A percentile compares a stretch with the other conserved stretches of the same genome.
phyloP scores from a whole-genome alignment of 2,113 vertebrate genomes.

The Heliornis fulica region DNA sequence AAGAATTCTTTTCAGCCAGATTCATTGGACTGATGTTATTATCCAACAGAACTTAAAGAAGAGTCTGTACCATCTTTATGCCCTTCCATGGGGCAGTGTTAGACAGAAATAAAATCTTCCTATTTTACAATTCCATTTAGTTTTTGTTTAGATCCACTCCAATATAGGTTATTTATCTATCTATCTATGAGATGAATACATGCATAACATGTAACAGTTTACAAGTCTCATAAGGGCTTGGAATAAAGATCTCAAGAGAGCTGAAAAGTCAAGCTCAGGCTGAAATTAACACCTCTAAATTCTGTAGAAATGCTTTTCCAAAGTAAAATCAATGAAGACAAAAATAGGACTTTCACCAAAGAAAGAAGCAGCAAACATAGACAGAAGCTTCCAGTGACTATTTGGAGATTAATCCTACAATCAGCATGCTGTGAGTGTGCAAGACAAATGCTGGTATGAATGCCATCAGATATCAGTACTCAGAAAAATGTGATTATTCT shows the following conservation, averaged over 20 bases:
- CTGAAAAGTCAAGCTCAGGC: not conserved
- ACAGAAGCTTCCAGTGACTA: not conserved
- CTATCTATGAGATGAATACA: not conserved
- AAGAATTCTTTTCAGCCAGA: not conserved
- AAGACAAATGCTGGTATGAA: not conserved
- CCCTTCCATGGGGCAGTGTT: not conserved
- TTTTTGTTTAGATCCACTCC: not conserved
- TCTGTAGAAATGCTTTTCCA: not conserved
- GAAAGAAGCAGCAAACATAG: not conserved
- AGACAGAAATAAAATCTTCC: not conserved
- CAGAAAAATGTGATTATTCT: not conserved
- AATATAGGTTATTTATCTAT: no score
- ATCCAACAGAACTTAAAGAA: not conserved
- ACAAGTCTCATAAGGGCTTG: not conserved
- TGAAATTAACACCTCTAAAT: not conserved
- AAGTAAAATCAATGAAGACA: not conserved
- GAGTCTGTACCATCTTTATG: not conserved
- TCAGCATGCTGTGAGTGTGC: rapidly evolving
- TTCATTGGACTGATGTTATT: not conserved
- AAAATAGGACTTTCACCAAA: not conserved
- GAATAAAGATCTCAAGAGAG: not conserved
- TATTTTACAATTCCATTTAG: not conserved
- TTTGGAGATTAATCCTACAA: not conserved
- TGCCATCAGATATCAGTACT: not conserved
- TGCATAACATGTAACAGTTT: rapidly evolving